Conservation (phyloP, 2,797 vertebrate genomes). For the Thunnus albacares region DNA sequence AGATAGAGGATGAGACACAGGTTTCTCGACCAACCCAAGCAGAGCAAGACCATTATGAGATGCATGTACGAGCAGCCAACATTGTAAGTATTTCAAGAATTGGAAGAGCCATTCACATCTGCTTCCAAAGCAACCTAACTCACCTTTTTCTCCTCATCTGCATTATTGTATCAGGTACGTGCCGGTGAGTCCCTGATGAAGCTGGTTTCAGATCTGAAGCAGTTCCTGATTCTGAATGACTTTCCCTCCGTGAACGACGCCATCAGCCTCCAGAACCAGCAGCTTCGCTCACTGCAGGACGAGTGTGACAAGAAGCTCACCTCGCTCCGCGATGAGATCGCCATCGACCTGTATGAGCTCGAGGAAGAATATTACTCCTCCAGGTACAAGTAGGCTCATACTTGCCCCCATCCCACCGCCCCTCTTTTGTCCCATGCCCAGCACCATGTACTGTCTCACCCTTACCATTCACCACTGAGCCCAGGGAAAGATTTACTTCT, state of each 20-base stretch:
- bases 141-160: background rate
- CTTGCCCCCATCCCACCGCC: conserved; percentile 64
- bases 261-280: conserved; percentile 95
- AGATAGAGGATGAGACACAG: conserved; percentile 99
- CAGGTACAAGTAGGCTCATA: conserved; percentile 97
- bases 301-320: conserved; percentile 98
- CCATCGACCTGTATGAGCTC: conserved; percentile 98
- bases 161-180: conserved; percentile 88
- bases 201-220: conserved; percentile 97
- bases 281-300: conserved; percentile 93
- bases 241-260: conserved; percentile 98
- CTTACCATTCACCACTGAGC: conserved; percentile 63
- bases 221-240: conserved; percentile 98
- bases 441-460: conserved; percentile 58
- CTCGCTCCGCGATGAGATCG: conserved; percentile 94
- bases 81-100: conserved; percentile 89
- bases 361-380: conserved; percentile 99
- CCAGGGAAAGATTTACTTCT: conserved; percentile 44
- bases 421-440: conserved; percentile 54
- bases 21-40: conserved; percentile 95
- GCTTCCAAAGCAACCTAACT: background rate
- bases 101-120: background rate
- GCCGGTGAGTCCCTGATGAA: conserved; percentile 99
- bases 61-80: conserved; percentile 98
- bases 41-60: conserved; percentile 98